Evolutionary conservation across 2,113 vertebrate genomes (phyloP).

Genomic region (Coreoperca whiteheadi): DNA sequence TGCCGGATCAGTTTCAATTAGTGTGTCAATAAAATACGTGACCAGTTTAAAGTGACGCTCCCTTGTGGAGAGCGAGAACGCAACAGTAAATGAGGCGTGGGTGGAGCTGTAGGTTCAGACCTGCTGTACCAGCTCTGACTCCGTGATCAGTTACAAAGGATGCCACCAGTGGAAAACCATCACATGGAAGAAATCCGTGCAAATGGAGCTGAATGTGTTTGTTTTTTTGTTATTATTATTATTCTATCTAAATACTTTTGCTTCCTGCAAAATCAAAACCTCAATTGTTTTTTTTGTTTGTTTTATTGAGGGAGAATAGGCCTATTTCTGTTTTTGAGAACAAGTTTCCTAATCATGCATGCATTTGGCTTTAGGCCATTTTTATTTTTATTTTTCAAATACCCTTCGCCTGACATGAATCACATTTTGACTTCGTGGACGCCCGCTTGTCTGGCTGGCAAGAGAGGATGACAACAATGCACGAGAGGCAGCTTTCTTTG

Average conservation of each 20-base stretch:
- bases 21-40: background rate
- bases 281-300: background rate
- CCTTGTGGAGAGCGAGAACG: conserved; percentile 59
- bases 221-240: background rate
- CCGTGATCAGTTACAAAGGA: conserved; percentile 64
- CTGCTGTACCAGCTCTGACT: conserved; percentile 65
- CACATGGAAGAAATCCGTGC: conserved; percentile 22
- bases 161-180: conserved; percentile 63
- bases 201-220: conserved; percentile 26
- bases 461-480: conserved; percentile 17
- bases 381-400: background rate
- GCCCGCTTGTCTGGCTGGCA: background rate
- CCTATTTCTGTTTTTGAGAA: background rate
- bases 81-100: conserved; percentile 65
- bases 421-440: background rate
- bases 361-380: background rate
- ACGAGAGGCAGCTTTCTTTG: conserved; percentile 19
- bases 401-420: background rate
- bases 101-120: conserved; percentile 79
- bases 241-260: background rate
- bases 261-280: background rate
- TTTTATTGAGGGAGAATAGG: background rate
- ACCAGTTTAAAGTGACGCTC: conserved; percentile 31
- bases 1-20: background rate
- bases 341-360: background rate